These are phyloP conservation scores for Manacus vitellinus DNA, from an alignment of 2,113 vertebrate genomes.

Conservation along the genomic window DNA sequence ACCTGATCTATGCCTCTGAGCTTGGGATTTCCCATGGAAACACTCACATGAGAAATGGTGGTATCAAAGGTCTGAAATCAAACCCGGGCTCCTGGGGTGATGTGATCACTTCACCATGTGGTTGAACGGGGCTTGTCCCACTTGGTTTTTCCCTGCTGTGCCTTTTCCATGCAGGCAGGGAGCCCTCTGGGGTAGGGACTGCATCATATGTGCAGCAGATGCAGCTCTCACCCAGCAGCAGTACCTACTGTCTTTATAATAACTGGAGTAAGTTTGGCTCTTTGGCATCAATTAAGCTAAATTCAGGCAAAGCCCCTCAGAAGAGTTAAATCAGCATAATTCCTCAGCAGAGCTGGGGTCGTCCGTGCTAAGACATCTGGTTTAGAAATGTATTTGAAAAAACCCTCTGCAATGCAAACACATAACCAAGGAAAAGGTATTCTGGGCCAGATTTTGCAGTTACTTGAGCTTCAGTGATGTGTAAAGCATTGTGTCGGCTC, in stretches of 20 bases:
- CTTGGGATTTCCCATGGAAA: not conserved
- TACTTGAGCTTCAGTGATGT: not conserved
- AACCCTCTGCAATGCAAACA: not conserved
- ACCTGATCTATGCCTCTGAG: not conserved
- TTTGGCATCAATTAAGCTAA: not conserved
- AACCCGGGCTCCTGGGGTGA: not conserved
- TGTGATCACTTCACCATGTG: fast-evolving
- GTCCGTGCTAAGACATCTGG: not conserved
- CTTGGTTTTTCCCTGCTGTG: fast-evolving
- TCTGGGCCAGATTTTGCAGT: constrained; percentile 2
- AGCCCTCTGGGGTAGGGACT: fast-evolving
- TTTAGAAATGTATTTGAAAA: not conserved
- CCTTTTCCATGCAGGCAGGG: fast-evolving
- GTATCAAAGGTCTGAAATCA: not conserved
- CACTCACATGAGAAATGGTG: fast-evolving
- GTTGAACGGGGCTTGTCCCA: not conserved
- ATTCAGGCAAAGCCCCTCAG: not conserved
- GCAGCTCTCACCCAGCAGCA: fast-evolving
- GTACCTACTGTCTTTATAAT: not conserved
- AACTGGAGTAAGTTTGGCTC: not conserved
- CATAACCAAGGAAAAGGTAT: not conserved
- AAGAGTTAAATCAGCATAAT: not conserved
- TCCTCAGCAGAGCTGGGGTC: not conserved
- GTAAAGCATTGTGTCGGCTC: not conserved
- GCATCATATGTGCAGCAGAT: not conserved